Conservation (phyloP, 2,113 vertebrate genomes). For the Odontesthes bonariensis region DNA sequence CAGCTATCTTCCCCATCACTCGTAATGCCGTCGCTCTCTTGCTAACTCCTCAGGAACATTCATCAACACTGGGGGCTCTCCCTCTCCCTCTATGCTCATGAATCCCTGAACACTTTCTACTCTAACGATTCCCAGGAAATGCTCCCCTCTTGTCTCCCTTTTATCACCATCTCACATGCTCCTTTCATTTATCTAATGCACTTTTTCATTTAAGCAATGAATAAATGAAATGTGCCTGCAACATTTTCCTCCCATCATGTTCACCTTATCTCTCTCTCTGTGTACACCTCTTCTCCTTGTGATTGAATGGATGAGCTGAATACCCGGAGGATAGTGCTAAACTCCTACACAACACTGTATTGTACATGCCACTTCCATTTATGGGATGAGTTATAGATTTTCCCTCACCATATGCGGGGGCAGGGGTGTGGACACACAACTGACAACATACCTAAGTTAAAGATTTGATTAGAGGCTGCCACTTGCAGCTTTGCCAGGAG, state of each 20-base stretch:
- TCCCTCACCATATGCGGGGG: conserved; percentile 17
- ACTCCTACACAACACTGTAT: conserved; percentile 46
- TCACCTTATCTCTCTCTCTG: conserved; percentile 44
- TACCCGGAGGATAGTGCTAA: conserved; percentile 44
- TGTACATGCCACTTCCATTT: conserved; percentile 60
- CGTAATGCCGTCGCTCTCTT: conserved; percentile 53
- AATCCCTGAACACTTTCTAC: conserved; percentile 55
- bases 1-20: conserved; percentile 37
- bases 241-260: conserved; percentile 56
- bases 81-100: conserved; percentile 64
- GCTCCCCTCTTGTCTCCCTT: conserved; percentile 58
- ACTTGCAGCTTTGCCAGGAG: conserved; percentile 16
- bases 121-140: conserved; percentile 68
- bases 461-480: conserved; percentile 46
- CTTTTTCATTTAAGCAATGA: conserved; percentile 58
- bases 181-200: conserved; percentile 63
- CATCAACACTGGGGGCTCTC: conserved; percentile 49
- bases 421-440: conserved; percentile 44
- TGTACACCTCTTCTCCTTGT: conserved; percentile 24
- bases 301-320: conserved; percentile 60
- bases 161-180: conserved; percentile 66
- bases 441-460: conserved; percentile 41
- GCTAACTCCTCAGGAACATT: conserved; percentile 53
- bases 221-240: conserved; percentile 62
- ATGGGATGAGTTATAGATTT: conserved; percentile 68